Conservation (phyloP, 2,113 vertebrate species). For the Lepus europaeus region DNA sequence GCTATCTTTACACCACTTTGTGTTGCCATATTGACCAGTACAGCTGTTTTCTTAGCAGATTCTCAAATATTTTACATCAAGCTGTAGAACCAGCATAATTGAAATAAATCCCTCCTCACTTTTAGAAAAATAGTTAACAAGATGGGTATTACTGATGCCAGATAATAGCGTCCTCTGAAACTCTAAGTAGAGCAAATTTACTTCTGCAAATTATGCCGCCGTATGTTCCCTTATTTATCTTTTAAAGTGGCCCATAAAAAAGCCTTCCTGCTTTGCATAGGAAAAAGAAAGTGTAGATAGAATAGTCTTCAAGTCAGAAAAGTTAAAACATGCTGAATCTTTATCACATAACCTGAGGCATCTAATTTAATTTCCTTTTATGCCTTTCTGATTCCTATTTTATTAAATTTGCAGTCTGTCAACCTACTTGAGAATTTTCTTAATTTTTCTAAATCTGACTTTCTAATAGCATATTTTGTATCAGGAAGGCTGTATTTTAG, state of each 20-base stretch:
- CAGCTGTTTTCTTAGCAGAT: slow-evolving; percentile 34
- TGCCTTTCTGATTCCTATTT: slow-evolving; percentile 66
- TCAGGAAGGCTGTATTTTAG: slow-evolving; percentile 40
- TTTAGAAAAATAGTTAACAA: not conserved
- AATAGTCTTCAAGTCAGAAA: slow-evolving; percentile 61
- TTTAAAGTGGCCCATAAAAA: slow-evolving; percentile 42
- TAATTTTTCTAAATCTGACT: slow-evolving; percentile 73
- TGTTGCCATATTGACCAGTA: not conserved
- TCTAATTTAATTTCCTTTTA: slow-evolving; percentile 76
- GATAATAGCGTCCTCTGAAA: slow-evolving; percentile 47
- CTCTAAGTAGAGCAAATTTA: slow-evolving; percentile 32
- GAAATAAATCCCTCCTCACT: slow-evolving; percentile 29
- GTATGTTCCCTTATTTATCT: slow-evolving; percentile 21
- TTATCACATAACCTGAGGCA: slow-evolving; percentile 66
- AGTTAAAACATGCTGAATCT: slow-evolving; percentile 60
- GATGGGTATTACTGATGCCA: not conserved
- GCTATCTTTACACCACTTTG: not conserved
- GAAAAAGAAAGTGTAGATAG: slow-evolving; percentile 1
- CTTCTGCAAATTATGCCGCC: slow-evolving; percentile 36
- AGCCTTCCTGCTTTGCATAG: slow-evolving; percentile 25
- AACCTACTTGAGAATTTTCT: slow-evolving; percentile 65
- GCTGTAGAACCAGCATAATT: slow-evolving; percentile 34
- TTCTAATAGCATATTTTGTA: slow-evolving; percentile 62
- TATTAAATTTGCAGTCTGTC: slow-evolving; percentile 71
- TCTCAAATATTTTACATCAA: slow-evolving; percentile 55